Base-by-base conservation (phyloP, 2,888 invertebrate genomes). In the Apocheima hispidaria region DNA sequence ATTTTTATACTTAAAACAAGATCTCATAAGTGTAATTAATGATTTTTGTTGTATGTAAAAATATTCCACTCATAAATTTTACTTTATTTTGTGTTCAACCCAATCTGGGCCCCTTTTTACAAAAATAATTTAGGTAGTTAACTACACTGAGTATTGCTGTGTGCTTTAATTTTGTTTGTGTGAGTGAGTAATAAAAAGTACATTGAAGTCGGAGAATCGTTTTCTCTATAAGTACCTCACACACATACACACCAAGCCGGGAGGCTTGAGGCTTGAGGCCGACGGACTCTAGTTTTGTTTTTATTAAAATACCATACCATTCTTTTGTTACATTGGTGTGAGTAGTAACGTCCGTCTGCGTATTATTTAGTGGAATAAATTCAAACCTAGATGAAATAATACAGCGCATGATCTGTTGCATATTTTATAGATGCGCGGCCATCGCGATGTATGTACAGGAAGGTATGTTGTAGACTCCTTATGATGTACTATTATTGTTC, bases 221-320 rank as follows among this genome's bases (percentile, higher is more conserved):
- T 81, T 78, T 79, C 65, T 65, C 77, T 73, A 71, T 71, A 43
- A 9, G 26, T 43, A 68, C 63, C 65, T 64, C 75, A 72, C 76
- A 74, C 81, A 80, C 76, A n/a, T n/a, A 77, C 82, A 81, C 71
- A 68, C 69, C 78, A 60, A 70, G 28, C 54, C 70, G 68, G 74
- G 75, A 44, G 43, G 33, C 33, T 33, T 33, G 38, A 74, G 69
- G 70, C 73, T 74, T 74, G 78, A 71, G 71, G 69, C 75, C 74
- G 74, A 71, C 71, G 71, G 73, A 79, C 79, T 77, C 75, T 75
- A 78, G 77, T 78, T 79, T 82, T 83, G 83, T 84, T 86, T 86
- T 84, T 85, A 82, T 84, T 81, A 72, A 82, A 78, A 86, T 87
- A 83, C 84, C 86, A 82, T 83, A 62, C 66, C 66, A 55, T 59